Percentiles rank a stretch among this genome's conserved stretches.
Evolutionary conservation across 2,888 invertebrate species (phyloP).

Genomic region (Xanthia icteritia): DNA sequence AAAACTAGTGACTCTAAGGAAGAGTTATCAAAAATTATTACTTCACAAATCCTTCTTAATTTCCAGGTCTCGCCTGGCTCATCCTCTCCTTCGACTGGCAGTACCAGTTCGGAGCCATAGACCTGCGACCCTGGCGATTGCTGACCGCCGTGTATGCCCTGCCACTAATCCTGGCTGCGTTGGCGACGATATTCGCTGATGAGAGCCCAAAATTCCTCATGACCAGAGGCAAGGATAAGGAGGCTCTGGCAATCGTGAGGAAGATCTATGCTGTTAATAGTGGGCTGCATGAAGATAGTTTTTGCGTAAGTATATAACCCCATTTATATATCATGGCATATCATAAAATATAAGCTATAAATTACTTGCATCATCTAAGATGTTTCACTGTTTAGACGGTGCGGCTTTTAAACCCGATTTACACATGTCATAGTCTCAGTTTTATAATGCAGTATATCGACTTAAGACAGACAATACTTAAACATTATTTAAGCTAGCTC

Average conservation of each 20-base stretch:
- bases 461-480: too few relatives aligned
- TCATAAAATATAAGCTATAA: not conserved
- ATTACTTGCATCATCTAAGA: not conserved
- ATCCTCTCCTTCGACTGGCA: conserved; percentile 90
- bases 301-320: conserved; percentile 74
- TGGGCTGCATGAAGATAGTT: conserved; percentile 74
- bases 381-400: too few relatives aligned
- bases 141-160: conserved; percentile 92
- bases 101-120: conserved; percentile 76
- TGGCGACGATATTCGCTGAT: conserved; percentile 85
- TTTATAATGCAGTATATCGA: too few relatives aligned
- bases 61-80: conserved; percentile 92
- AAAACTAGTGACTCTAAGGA: not conserved
- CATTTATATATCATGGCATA: not conserved
- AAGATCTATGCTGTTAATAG: conserved; percentile 80
- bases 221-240: conserved; percentile 90
- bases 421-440: too few relatives aligned
- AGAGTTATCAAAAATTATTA: not conserved
- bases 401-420: too few relatives aligned
- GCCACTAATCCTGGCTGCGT: conserved; percentile 89
- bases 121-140: conserved; percentile 93
- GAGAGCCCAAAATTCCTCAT: conserved; percentile 95
- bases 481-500: too few relatives aligned
- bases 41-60: not conserved
- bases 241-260: conserved; percentile 88